Conservation (phyloP, 2,797 vertebrate species). For the Falco rusticolus region DNA sequence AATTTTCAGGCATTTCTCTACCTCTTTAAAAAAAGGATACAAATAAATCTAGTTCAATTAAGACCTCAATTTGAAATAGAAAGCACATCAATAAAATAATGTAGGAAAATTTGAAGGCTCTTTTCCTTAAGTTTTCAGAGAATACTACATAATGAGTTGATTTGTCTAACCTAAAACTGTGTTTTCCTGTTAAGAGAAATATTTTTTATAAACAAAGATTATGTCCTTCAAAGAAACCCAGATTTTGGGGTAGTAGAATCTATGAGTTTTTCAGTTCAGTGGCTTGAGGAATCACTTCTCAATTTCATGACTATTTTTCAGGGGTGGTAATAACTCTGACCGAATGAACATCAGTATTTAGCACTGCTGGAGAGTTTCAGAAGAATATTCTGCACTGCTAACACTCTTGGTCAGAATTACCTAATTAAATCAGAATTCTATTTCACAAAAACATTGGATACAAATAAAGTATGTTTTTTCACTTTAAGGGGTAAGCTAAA, state of each 20-base stretch:
- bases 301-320: background rate
- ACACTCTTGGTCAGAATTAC: background rate
- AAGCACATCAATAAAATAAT: background rate
- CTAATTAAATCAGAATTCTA: background rate
- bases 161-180: background rate
- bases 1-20: background rate
- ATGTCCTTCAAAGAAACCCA: background rate
- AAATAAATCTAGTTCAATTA: background rate
- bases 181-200: background rate
- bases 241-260: background rate
- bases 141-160: background rate
- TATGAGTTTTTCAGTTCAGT: background rate
- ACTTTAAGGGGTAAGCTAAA: background rate
- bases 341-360: background rate
- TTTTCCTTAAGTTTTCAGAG: background rate
- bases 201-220: background rate
- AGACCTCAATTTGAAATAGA: background rate
- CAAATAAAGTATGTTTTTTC: rapidly evolving
- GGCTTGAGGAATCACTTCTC: background rate
- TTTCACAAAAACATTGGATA: background rate
- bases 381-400: background rate
- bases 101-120: background rate
- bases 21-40: background rate
- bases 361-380: background rate
- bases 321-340: background rate